phyloP scores from a whole-genome alignment of 2,113 vertebrate genomes.

The Edolisoma coerulescens region DNA sequence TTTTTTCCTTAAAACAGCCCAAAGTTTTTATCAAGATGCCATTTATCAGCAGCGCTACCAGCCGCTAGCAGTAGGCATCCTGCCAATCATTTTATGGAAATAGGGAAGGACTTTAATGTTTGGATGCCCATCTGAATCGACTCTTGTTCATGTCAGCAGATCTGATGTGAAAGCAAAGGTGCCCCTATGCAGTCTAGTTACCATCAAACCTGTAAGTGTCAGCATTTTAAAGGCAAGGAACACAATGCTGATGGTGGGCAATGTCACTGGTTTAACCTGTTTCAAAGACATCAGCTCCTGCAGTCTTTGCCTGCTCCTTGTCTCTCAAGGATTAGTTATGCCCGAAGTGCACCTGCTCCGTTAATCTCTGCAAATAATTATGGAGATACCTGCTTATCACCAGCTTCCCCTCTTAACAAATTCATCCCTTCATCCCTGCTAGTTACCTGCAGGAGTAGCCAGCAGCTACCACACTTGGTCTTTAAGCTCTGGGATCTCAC shows the following conservation, averaged over 20 bases:
- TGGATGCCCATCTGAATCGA: slow-evolving; percentile 61
- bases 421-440: neutral
- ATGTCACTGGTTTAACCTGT: slow-evolving; percentile 63
- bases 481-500: neutral
- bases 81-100: slow-evolving; percentile 66
- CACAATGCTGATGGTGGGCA: slow-evolving; percentile 62
- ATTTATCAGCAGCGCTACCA: slow-evolving; percentile 4
- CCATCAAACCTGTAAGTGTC: slow-evolving; percentile 47
- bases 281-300: slow-evolving; percentile 26
- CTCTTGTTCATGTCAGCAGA: slow-evolving; percentile 73
- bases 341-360: neutral
- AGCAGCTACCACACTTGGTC: neutral
- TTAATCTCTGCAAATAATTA: slow-evolving; percentile 42
- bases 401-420: neutral
- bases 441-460: neutral
- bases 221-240: slow-evolving; percentile 58
- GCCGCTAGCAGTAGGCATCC: slow-evolving; percentile 32
- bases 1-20: slow-evolving; percentile 7
- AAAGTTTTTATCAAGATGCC: slow-evolving; percentile 56
- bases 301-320: slow-evolving; percentile 17
- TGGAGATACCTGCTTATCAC: neutral
- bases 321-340: slow-evolving; percentile 35
- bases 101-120: slow-evolving; percentile 57
- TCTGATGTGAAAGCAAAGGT: slow-evolving; percentile 76
- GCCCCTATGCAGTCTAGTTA: slow-evolving; percentile 58